These are phyloP conservation scores for Eupithecia vulgata DNA, from an alignment of 2,888 invertebrate species.

Conservation along the genomic window DNA sequence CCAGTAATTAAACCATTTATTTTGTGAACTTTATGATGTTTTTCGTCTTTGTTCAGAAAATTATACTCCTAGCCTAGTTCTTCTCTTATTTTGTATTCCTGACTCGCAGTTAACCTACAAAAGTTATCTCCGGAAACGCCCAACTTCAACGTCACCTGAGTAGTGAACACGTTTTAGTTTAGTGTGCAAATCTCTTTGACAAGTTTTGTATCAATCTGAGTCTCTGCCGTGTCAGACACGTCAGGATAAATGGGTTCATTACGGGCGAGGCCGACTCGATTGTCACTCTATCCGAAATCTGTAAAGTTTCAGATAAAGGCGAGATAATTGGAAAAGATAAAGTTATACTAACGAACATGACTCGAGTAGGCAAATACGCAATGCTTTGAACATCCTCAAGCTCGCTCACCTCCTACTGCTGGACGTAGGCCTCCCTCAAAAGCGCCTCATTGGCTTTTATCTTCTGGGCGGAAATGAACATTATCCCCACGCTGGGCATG, in stretches of 20 bases:
- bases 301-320: slow-evolving; percentile 11
- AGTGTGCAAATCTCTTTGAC: slow-evolving; percentile 13
- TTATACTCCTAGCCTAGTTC: not conserved
- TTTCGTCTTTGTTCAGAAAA: not conserved
- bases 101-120: slow-evolving; percentile 10
- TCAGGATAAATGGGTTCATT: slow-evolving; percentile 25
- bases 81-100: slow-evolving; percentile 7
- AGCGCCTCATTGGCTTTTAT: too few species aligned
- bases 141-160: slow-evolving; percentile 7
- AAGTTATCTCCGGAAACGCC: slow-evolving; percentile 7
- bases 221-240: slow-evolving; percentile 9
- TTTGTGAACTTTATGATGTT: not conserved
- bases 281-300: slow-evolving; percentile 19
- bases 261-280: slow-evolving; percentile 12
- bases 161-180: slow-evolving; percentile 1
- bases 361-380: not conserved
- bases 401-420: too few species aligned
- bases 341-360: not conserved
- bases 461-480: too few species aligned
- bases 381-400: not conserved
- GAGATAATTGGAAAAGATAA: slow-evolving; percentile 5
- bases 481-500: too few species aligned
- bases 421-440: too few species aligned
- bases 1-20: not conserved
- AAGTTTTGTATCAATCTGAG: slow-evolving; percentile 25